Evolutionary conservation across 2,888 invertebrate species (phyloP).

Genomic region (Branchellion lobata): DNA sequence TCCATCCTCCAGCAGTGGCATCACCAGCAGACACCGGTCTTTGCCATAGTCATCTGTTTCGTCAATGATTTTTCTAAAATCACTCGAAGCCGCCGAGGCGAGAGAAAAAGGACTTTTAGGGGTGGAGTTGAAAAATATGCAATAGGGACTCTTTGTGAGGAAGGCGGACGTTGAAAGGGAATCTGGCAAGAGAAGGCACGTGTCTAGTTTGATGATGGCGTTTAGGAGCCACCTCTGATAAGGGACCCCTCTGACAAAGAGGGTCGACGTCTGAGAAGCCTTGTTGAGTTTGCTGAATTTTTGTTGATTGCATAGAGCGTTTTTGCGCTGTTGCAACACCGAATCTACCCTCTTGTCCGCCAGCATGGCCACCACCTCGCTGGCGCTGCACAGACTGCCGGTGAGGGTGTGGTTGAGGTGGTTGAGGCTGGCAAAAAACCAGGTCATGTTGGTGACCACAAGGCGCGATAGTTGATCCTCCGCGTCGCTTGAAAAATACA

Average conservation of each 20-base stretch:
- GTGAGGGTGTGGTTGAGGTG: conserved; percentile 49
- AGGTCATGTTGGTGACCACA: conserved; percentile 52
- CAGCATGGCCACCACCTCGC: conserved; percentile 48
- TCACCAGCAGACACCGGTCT: conserved; percentile 48
- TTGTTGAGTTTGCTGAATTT: neutral
- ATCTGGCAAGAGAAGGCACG: conserved; percentile 49
- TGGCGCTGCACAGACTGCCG: conserved; percentile 40
- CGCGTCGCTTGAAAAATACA: conserved; percentile 50
- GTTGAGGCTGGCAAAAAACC: conserved; percentile 51
- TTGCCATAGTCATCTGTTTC: neutral
- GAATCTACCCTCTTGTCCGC: conserved; percentile 51
- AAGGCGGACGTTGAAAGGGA: conserved; percentile 12
- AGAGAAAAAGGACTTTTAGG: neutral
- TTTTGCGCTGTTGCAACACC: conserved; percentile 32
- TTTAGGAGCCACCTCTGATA: conserved; percentile 52
- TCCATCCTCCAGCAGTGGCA: conserved; percentile 51
- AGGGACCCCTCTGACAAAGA: conserved; percentile 25
- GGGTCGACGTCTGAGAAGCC: neutral
- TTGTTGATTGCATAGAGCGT: neutral
- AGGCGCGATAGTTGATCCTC: conserved; percentile 51
- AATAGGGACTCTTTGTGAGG: conserved; percentile 29
- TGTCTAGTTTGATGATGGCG: conserved; percentile 51
- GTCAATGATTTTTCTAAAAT: neutral
- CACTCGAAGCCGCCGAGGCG: no score
- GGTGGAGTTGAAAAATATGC: conserved; percentile 26